A percentile compares a stretch with the other conserved stretches of the same genome.
phyloP scores from a whole-genome alignment of 1,140 invertebrate species.

The Lepeophtheirus salmonis region DNA sequence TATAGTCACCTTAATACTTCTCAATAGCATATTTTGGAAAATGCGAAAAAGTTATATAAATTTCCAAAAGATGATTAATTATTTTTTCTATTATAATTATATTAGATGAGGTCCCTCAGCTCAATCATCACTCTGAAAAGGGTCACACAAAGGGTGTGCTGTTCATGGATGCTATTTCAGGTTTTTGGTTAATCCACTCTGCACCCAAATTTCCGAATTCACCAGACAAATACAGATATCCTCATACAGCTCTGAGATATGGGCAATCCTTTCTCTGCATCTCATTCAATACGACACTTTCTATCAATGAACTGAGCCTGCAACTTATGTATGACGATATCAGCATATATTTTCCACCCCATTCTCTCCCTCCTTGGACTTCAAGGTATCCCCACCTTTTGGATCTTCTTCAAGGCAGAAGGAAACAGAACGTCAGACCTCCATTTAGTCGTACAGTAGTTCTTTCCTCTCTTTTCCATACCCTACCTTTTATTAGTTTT shows the following conservation, averaged over 20 bases:
- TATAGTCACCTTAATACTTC: too few relatives aligned
- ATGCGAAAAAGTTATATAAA: too few relatives aligned
- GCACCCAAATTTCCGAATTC: constrained; percentile 56
- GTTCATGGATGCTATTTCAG: constrained; percentile 43
- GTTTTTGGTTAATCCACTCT: constrained; percentile 78
- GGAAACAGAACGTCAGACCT: background rate
- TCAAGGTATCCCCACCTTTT: background rate
- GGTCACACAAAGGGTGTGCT: constrained; percentile 73
- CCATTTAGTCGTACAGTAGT: constrained; percentile 23
- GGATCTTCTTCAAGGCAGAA: background rate
- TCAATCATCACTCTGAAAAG: constrained; percentile 22
- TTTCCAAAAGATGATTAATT: too few relatives aligned
- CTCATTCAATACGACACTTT: constrained; percentile 32
- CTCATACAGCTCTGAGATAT: constrained; percentile 43
- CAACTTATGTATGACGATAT: background rate
- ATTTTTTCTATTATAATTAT: background rate
- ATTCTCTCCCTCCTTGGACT: background rate
- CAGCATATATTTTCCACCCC: background rate
- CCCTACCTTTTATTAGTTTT: constrained; percentile 46
- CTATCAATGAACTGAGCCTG: background rate
- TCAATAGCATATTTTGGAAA: too few relatives aligned
- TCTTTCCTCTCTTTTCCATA: constrained; percentile 35
- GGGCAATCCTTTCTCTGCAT: constrained; percentile 77
- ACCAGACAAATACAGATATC: constrained; percentile 47
- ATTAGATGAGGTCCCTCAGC: background rate